phyloP scores from a whole-genome alignment of 1,140 invertebrate genomes.

The Lordiphosa clarofinis region DNA sequence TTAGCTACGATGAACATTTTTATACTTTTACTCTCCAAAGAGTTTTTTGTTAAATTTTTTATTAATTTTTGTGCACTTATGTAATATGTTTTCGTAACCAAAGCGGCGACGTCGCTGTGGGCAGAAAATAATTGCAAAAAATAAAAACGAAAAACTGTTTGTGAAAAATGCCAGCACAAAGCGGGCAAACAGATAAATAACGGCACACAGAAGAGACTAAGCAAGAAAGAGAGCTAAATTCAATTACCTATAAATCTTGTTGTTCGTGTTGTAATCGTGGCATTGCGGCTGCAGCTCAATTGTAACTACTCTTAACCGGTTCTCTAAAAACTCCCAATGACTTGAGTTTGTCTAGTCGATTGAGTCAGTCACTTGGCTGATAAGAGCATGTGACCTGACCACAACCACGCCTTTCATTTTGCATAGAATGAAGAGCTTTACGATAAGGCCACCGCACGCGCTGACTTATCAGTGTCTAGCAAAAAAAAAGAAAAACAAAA shows the following conservation, averaged over 20 bases:
- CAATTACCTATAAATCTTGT: slow-evolving; percentile 23
- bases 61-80: slow-evolving; percentile 47
- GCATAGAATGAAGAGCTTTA: slow-evolving; percentile 13
- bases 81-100: slow-evolving; percentile 75
- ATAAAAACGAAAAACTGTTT: slow-evolving; percentile 24
- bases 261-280: slow-evolving; percentile 37
- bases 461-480: slow-evolving; percentile 33
- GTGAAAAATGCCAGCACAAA: slow-evolving; percentile 40
- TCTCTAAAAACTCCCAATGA: slow-evolving; percentile 19
- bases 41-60: slow-evolving; percentile 16
- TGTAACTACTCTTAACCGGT: slow-evolving; percentile 52
- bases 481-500: slow-evolving; percentile 4
- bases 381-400: slow-evolving; percentile 54
- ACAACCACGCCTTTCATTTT: slow-evolving; percentile 19
- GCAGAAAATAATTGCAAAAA: slow-evolving; percentile 54
- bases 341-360: slow-evolving; percentile 7
- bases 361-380: slow-evolving; percentile 14
- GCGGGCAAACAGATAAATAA: slow-evolving; percentile 57
- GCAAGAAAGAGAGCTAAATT: slow-evolving; percentile 28
- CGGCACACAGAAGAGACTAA: slow-evolving; percentile 14
- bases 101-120: slow-evolving; percentile 30
- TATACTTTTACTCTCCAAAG: neutral
- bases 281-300: neutral
- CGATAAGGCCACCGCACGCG: slow-evolving; percentile 45
- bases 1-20: slow-evolving; percentile 3